A percentile compares a stretch with the other conserved stretches of the same genome.
phyloP scores from a whole-genome alignment of 1,140 invertebrate genomes.

The Apis cerana region DNA sequence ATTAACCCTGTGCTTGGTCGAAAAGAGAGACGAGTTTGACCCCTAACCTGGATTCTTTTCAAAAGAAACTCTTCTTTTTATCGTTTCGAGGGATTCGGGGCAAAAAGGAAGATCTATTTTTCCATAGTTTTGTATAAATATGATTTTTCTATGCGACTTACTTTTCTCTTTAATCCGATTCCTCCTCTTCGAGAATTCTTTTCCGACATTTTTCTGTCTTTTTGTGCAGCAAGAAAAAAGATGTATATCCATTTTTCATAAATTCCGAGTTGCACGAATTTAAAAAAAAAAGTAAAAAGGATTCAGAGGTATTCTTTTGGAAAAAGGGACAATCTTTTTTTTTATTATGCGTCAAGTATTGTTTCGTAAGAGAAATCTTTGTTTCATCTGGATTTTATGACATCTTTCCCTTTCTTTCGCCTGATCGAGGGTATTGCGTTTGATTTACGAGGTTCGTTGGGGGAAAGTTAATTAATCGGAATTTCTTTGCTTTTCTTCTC shows the following conservation, averaged over 20 bases:
- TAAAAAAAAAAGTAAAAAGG: too few species aligned
- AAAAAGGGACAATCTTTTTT: background rate
- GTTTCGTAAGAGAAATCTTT: background rate
- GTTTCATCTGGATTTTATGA: slow-evolving; percentile 1
- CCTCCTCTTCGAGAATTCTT: too few species aligned
- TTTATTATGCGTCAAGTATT: background rate
- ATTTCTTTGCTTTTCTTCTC: slow-evolving; percentile 1
- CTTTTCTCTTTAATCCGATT: too few species aligned
- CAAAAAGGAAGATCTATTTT: background rate
- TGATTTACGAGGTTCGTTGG: slow-evolving; percentile 12
- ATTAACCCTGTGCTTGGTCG: slow-evolving; percentile 48
- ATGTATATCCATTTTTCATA: too few species aligned
- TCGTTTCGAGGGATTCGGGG: too few species aligned
- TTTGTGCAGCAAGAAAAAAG: too few species aligned
- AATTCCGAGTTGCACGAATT: too few species aligned
- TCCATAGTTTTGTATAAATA: background rate
- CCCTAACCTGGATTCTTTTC: slow-evolving; percentile 18
- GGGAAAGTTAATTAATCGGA: slow-evolving; percentile 11
- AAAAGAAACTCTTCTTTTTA: background rate
- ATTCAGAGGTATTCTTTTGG: background rate
- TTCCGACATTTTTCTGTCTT: too few species aligned
- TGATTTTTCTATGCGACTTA: too few species aligned
- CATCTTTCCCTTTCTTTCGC: background rate
- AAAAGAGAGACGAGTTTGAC: background rate
- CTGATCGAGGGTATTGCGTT: background rate